A percentile compares a stretch with the other conserved stretches of the same genome.
Evolutionary conservation across 2,888 invertebrate genomes (phyloP).

Genomic region (Keiferia lycopersicella): DNA sequence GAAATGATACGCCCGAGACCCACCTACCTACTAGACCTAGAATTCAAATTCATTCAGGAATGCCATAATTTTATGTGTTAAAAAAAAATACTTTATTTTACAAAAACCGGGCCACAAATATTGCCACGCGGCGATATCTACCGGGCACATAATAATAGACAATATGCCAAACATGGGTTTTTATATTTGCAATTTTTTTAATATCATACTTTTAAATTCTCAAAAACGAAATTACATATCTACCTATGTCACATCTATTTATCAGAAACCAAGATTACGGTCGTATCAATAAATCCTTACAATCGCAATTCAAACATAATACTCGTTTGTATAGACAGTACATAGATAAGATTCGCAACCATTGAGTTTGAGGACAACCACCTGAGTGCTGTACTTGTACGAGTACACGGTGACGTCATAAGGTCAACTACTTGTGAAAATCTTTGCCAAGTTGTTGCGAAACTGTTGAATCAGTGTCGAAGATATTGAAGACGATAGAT

Average conservation of each 20-base stretch:
- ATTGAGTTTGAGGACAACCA: constrained; percentile 2
- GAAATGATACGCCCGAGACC: no score
- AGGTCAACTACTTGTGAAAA: constrained; percentile 10
- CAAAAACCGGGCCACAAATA: no score
- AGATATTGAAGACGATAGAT: neutral
- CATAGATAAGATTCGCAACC: constrained; percentile 3
- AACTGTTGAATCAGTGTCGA: neutral
- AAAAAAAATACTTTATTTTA: no score
- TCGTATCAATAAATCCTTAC: neutral
- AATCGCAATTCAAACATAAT: neutral
- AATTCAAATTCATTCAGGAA: no score
- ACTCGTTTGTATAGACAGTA: constrained; percentile 1
- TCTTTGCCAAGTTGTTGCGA: neutral
- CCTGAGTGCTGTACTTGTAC: neutral
- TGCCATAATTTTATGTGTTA: no score
- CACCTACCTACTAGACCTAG: no score
- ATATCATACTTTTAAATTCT: no score
- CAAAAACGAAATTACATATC: neutral
- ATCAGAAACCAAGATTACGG: neutral
- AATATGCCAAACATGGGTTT: no score
- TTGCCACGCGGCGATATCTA: no score
- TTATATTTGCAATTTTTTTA: no score
- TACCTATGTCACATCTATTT: neutral
- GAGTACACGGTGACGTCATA: neutral
- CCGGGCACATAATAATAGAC: no score